These are phyloP conservation scores for Pollimyrus isidori DNA, from an alignment of 2,113 vertebrate species.

Conservation along the genomic window DNA sequence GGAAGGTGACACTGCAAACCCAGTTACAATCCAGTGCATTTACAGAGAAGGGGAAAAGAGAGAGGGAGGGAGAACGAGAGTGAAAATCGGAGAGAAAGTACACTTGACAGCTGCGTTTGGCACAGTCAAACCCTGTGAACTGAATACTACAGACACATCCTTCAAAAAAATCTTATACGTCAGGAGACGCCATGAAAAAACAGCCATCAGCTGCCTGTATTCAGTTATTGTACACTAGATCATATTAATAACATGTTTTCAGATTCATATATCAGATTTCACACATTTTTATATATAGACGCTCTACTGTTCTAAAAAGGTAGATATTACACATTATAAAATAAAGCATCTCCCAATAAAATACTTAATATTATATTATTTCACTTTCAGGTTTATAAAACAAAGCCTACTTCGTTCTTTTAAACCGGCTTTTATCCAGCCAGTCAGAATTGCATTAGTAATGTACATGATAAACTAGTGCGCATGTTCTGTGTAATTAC, in stretches of 20 bases:
- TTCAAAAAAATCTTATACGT: background rate
- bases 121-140: slow-evolving; percentile 58
- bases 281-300: slow-evolving; percentile 49
- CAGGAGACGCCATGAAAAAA: slow-evolving; percentile 50
- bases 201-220: slow-evolving; percentile 40
- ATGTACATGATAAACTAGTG: background rate
- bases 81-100: slow-evolving; percentile 40
- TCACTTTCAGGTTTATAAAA: slow-evolving; percentile 43
- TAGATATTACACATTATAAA: slow-evolving; percentile 65
- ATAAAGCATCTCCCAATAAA: slow-evolving; percentile 69
- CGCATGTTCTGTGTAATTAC: background rate
- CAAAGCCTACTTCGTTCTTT: slow-evolving; percentile 26
- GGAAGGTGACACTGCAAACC: background rate
- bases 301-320: slow-evolving; percentile 65
- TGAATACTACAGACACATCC: background rate
- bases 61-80: slow-evolving; percentile 39
- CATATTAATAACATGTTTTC: slow-evolving; percentile 50
- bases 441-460: slow-evolving; percentile 26
- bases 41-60: background rate
- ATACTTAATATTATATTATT: slow-evolving; percentile 52
- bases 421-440: slow-evolving; percentile 25
- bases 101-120: slow-evolving; percentile 44
- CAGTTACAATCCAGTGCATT: background rate
- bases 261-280: slow-evolving; percentile 49
- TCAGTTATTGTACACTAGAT: slow-evolving; percentile 47